Conservation (phyloP, 1,140 invertebrate genomes). For the Ctenoplectra terminalis region DNA sequence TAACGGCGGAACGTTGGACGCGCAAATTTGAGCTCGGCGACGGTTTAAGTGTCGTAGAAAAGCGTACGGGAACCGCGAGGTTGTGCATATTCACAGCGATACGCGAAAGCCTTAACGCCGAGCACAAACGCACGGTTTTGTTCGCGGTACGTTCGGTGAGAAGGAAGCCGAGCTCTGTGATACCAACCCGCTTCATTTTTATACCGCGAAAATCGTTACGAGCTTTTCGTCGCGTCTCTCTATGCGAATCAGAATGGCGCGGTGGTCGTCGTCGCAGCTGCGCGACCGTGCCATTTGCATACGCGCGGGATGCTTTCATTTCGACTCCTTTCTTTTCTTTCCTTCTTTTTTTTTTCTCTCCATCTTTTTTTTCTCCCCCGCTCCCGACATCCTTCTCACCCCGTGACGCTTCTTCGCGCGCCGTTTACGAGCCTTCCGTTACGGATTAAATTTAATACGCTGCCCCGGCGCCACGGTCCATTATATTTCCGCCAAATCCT, state of each 20-base stretch:
- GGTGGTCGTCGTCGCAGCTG: constrained; percentile 44
- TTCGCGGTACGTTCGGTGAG: neutral
- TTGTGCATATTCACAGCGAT: constrained; percentile 15
- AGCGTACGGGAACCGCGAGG: constrained; percentile 2
- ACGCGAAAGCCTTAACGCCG: neutral
- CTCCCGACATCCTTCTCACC: too few species aligned
- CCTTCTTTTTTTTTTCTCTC: neutral
- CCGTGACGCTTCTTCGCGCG: neutral
- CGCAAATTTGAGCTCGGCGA: neutral
- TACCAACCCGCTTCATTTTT: constrained; percentile 46
- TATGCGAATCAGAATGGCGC: constrained; percentile 39
- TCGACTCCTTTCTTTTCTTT: constrained; percentile 3
- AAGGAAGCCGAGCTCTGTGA: neutral
- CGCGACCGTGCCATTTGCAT: constrained; percentile 54
- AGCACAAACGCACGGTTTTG: neutral
- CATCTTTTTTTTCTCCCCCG: neutral
- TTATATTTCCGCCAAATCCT: constrained; percentile 46
- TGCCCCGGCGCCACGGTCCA: constrained; percentile 4
- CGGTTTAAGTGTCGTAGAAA: constrained; percentile 29
- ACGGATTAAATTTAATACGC: constrained; percentile 60
- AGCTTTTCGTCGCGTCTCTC: constrained; percentile 32
- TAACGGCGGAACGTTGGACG: neutral
- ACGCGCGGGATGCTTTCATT: constrained; percentile 41
- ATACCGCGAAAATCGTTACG: constrained; percentile 57
- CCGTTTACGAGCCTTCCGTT: constrained; percentile 41